These are phyloP conservation scores for Odocoileus hemionus DNA, from an alignment of 2,113 vertebrate species.

Conservation along the genomic window DNA sequence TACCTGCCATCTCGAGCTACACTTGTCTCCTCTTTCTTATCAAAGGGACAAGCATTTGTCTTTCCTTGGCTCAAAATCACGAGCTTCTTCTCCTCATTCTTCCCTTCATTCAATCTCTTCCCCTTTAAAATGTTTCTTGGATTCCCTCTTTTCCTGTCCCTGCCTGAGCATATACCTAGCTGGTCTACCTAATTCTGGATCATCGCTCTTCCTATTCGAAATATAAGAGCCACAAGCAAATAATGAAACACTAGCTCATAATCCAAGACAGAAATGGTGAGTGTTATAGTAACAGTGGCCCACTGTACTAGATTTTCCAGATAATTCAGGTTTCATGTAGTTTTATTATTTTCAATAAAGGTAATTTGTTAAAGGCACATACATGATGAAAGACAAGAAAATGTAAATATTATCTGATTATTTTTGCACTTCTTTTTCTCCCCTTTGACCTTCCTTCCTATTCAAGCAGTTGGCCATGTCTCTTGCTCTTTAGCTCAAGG, in stretches of 20 bases:
- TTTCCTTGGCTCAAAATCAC: not conserved
- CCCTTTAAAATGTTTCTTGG: conserved; percentile 3
- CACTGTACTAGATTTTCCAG: not conserved
- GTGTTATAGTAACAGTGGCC: not conserved
- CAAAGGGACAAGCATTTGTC: not conserved
- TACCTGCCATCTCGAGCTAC: not conserved
- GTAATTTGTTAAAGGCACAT: not conserved
- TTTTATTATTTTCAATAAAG: conserved; percentile 33
- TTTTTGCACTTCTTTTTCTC: not conserved
- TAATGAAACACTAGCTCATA: not conserved
- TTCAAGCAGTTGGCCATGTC: not conserved
- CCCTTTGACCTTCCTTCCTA: not conserved
- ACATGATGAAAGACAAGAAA: not conserved
- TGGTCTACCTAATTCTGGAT: not conserved
- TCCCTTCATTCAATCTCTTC: not conserved
- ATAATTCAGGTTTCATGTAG: not conserved
- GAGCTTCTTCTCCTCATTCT: not conserved
- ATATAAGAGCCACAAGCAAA: not conserved
- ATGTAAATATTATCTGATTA: not conserved
- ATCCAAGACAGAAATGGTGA: not conserved
- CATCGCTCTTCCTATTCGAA: not conserved
- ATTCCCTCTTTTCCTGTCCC: not conserved
- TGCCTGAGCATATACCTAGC: not conserved
- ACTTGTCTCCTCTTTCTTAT: not conserved
- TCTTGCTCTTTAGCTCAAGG: not conserved